Evolutionary conservation across 2,797 vertebrate species (phyloP), one percentile per base, ranked within the genome.

Genomic region (Amblyopsis hoosieri): DNA sequence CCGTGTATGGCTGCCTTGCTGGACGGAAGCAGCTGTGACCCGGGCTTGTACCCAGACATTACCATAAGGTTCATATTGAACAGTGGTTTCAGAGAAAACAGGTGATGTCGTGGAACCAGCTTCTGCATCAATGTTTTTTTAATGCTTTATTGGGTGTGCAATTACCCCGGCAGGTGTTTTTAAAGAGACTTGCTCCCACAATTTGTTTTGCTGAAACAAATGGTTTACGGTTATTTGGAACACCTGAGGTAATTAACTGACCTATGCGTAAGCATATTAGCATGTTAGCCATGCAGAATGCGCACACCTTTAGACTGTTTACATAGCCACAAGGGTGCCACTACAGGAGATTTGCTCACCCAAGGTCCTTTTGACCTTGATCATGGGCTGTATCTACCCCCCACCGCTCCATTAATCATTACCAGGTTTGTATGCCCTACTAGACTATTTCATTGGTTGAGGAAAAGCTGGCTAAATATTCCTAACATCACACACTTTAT

Each of bases 341-440:
- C 63, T 53, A 55, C 52, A 42, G 65, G 47, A 64, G 64, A 75
- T 62, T 46, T 45, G 66, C 72, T 81, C 67, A 72, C 66, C 50
- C 81, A 49, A 53, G 70, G 54, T 81, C 69, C 72, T 57, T 66
- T 57, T 61, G 71, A 81, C 87, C 87, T 79, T 84, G 82, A 88
- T 78, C 80, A 74, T 64, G 67, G 58, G 77, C 80, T 77, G 71
- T 78, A 79, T 84, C 84, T 85, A 74, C 81, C 78, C 79, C 70
- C 54, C 59, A 2, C 10, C 64, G 54, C 47, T 23, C 55, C 0
- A 89, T 92, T 90, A 91, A 90, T 90, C 19, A 89, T 89, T 89
- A 86, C 12, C 71, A 45, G 46, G 57, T 69, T 79, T 78, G 64
- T 70, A 67, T 67, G 77, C 62, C 55, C 37, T 70, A 73, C 46